Percentiles rank a stretch among this genome's conserved stretches.
Conservation (phyloP, 2,888 invertebrate genomes). For the Monoplex corrugatus region DNA sequence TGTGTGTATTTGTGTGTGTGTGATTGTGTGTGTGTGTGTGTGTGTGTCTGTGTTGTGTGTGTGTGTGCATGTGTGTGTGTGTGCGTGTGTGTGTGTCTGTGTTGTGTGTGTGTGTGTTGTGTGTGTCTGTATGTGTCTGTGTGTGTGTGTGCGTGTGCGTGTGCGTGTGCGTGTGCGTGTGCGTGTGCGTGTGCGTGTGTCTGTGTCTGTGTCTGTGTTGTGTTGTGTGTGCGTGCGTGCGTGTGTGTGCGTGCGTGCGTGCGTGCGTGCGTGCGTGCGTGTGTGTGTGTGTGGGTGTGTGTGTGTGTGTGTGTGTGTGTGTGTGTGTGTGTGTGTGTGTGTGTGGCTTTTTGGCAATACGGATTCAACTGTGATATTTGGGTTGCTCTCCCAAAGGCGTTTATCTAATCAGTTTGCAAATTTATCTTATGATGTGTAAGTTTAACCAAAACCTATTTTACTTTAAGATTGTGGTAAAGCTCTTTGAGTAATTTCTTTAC, state of each 20-base stretch:
- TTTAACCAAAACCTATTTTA: too few relatives aligned
- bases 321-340: background rate
- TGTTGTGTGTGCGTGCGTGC: slow-evolving; percentile 3
- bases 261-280: background rate
- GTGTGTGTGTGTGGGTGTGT: background rate
- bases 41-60: background rate
- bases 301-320: slow-evolving; percentile 1
- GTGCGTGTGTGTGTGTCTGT: background rate
- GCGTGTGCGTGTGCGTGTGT: background rate
- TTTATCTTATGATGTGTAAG: too few relatives aligned
- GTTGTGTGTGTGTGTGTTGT: background rate
- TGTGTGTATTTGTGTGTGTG: background rate
- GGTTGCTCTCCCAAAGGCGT: too few relatives aligned
- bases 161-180: background rate
- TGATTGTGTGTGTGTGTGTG: background rate
- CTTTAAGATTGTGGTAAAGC: too few relatives aligned
- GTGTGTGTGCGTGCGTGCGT: slow-evolving; percentile 10
- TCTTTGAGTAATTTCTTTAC: too few relatives aligned
- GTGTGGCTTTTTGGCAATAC: background rate
- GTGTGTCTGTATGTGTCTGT: too few relatives aligned
- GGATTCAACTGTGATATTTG: too few relatives aligned
- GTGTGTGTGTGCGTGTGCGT: background rate
- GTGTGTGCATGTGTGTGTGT: background rate
- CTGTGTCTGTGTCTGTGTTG: slow-evolving; percentile 26
- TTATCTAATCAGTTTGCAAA: too few relatives aligned